These are phyloP conservation scores for Thera britannica DNA, from an alignment of 2,888 invertebrate genomes.

Conservation along the genomic window DNA sequence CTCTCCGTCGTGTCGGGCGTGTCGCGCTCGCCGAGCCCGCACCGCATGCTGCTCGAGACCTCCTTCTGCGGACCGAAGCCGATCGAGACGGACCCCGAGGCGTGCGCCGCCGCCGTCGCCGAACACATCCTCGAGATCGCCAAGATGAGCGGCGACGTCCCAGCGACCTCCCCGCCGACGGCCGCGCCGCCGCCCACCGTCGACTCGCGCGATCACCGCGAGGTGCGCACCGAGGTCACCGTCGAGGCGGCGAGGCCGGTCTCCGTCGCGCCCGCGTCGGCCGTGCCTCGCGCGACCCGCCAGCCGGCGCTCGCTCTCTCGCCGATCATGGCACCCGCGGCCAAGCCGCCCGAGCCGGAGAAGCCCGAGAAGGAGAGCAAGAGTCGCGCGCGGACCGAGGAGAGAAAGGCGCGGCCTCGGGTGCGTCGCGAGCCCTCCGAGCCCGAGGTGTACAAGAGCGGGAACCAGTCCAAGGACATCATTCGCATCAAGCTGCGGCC, in stretches of 20 bases:
- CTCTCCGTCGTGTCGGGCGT: conserved; percentile 80
- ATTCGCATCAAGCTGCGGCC: conserved; percentile 90
- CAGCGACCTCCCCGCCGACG: conserved; percentile 50
- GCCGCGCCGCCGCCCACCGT: conserved; percentile 33
- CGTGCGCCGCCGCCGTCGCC: conserved; percentile 76
- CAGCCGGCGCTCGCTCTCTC: conserved; percentile 38
- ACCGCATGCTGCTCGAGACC: conserved; percentile 94
- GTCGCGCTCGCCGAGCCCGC: conserved; percentile 94
- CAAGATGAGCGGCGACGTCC: conserved; percentile 47
- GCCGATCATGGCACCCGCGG: conserved; percentile 21
- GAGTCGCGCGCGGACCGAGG: conserved; percentile 64
- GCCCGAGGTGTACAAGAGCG: conserved; percentile 65
- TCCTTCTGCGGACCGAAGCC: conserved; percentile 95
- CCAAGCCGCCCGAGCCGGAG: conserved; percentile 42
- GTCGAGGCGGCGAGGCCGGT: conserved; percentile 52
- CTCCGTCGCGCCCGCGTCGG: conserved; percentile 9
- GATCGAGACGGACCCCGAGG: conserved; percentile 81
- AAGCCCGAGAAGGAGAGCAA: conserved; percentile 65
- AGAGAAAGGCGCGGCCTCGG: conserved; percentile 63
- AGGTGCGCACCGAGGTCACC: conserved; percentile 70
- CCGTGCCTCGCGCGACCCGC: conserved; percentile 35
- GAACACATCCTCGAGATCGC: conserved; percentile 75
- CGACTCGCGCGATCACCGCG: conserved; percentile 66
- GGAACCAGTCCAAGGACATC: conserved; percentile 68
- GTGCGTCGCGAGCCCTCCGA: conserved; percentile 65